Conservation (phyloP, 1,140 invertebrate species). For the Caerostris darwini region DNA sequence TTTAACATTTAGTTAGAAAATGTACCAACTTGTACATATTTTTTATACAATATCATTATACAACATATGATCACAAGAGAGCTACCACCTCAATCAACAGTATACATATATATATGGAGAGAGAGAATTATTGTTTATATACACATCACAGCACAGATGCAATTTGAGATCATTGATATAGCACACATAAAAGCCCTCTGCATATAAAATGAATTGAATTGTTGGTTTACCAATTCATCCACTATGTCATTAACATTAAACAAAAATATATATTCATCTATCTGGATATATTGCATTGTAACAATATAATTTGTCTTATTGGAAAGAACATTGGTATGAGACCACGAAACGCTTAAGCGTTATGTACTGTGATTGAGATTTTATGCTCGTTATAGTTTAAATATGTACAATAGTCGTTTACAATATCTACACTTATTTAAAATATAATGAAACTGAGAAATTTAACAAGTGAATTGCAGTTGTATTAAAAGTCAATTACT, state of each 20-base stretch:
- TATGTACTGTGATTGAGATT: constrained; percentile 15
- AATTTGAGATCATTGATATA: constrained; percentile 14
- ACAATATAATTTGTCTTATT: neutral
- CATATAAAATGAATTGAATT: neutral
- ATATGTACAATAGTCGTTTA: neutral
- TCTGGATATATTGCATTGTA: neutral
- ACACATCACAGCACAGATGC: constrained; percentile 32
- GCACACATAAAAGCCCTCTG: neutral
- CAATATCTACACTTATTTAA: neutral
- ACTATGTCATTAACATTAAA: neutral
- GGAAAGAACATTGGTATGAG: constrained; percentile 60
- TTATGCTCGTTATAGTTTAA: constrained; percentile 6
- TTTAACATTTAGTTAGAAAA: too few relatives aligned
- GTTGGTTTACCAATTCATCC: neutral
- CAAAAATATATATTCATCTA: constrained; percentile 7
- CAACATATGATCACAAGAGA: neutral
- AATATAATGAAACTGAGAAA: neutral
- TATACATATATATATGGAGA: neutral
- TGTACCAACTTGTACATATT: too few relatives aligned
- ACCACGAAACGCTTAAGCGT: constrained; percentile 7
- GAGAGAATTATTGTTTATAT: neutral
- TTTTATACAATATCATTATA: too few relatives aligned
- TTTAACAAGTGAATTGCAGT: neutral
- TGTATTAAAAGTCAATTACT: neutral
- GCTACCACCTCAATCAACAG: neutral